Percentiles rank a stretch among this genome's conserved stretches.
Evolutionary conservation across 1,140 invertebrate species (phyloP).

Genomic region (Ericerus pela): DNA sequence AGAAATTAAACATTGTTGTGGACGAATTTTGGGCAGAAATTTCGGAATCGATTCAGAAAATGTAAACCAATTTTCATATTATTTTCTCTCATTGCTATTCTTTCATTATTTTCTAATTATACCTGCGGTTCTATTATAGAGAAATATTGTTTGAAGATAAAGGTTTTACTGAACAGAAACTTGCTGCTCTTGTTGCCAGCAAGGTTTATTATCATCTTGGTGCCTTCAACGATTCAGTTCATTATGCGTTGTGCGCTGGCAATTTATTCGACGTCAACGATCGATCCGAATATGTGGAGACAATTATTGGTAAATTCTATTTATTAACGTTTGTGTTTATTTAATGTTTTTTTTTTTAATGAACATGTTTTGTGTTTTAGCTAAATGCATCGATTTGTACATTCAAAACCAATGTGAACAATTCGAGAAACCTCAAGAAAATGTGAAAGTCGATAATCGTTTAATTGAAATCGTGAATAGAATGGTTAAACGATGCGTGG

Average conservation of each 20-base stretch:
- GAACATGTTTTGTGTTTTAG: constrained; percentile 31
- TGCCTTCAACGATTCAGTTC: constrained; percentile 87
- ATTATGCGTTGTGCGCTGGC: constrained; percentile 84
- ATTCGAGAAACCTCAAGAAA: constrained; percentile 38
- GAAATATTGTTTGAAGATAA: constrained; percentile 92
- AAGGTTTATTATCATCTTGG: constrained; percentile 98
- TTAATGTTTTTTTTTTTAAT: constrained; percentile 9
- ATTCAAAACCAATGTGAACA: constrained; percentile 65
- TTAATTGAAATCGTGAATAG: constrained; percentile 88
- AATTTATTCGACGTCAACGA: constrained; percentile 87
- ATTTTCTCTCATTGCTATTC: not conserved
- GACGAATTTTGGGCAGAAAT: constrained; percentile 99
- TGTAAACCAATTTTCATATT: too few relatives aligned
- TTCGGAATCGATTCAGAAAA: constrained; percentile 92
- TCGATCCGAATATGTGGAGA: constrained; percentile 89
- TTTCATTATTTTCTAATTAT: too few relatives aligned
- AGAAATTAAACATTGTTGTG: constrained; percentile 82
- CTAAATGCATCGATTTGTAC: constrained; percentile 91
- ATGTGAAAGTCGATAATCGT: constrained; percentile 65
- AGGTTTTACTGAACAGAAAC: constrained; percentile 67
- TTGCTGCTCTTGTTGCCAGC: constrained; percentile 92
- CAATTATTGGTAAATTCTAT: constrained; percentile 58
- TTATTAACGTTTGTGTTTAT: not conserved
- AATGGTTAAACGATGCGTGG: constrained; percentile 91
- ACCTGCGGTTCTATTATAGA: constrained; percentile 32